phyloP scores from a whole-genome alignment of 2,797 vertebrate genomes.

The Aphelocoma californica region DNA sequence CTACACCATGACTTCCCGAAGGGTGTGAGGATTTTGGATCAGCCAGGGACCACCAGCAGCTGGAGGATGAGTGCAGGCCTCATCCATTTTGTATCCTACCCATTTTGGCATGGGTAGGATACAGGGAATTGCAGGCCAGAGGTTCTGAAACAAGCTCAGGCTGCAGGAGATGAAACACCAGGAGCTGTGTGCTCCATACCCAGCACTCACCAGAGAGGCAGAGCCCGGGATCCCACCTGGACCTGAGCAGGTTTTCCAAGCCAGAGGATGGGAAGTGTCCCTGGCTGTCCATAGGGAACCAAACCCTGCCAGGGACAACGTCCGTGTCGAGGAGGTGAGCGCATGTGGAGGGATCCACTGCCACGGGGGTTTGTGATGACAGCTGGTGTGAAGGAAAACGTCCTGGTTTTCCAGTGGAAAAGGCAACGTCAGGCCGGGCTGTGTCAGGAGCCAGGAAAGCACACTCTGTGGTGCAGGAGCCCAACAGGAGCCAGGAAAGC shows the following conservation, averaged over 20 bases:
- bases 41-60: neutral
- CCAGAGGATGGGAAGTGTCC: neutral
- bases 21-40: neutral
- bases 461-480: neutral
- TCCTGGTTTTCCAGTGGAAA: conserved; percentile 15
- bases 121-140: neutral
- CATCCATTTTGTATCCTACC: too few relatives aligned
- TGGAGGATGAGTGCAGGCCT: neutral
- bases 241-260: neutral
- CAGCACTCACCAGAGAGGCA: neutral
- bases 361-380: neutral
- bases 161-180: neutral
- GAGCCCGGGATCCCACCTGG: neutral
- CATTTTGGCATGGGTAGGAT: neutral
- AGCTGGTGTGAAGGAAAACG: neutral
- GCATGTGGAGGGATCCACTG: neutral
- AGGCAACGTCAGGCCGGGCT: neutral
- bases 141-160: neutral
- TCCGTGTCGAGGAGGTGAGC: neutral
- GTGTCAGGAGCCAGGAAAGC: neutral
- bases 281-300: neutral
- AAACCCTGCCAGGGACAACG: neutral
- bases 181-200: neutral
- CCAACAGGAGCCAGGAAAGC: neutral
- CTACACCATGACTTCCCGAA: fast-evolving